Base-by-base conservation (phyloP, 2,113 vertebrate species). In the Bos javanicus region DNA sequence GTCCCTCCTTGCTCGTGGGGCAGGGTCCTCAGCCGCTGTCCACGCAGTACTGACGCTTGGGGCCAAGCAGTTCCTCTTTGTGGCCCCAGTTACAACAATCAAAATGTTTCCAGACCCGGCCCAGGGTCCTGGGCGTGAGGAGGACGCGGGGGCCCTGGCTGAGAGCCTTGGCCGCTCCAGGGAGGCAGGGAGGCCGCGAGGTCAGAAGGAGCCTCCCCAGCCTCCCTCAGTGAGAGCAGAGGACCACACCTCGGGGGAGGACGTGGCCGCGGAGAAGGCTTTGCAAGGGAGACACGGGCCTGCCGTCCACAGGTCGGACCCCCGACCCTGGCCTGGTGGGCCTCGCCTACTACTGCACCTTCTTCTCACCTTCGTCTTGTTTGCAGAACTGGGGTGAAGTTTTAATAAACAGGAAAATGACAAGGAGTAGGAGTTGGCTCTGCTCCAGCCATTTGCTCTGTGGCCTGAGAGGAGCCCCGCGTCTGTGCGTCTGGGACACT, bases 1-100 rank as follows among this genome's bases (percentile, higher is more conserved):
- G 43, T 9, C 21, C 56, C 59, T 67, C 13, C 48, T 7, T 30
- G 2, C 21, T 17, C 14, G 0, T 13, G 21, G 2, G 46, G 57
- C 30, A 28, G 16, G 46, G 7, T 30, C n/a, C 62, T 74, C 76
- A 7, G 43, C 67, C 11, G 67, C 67, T 74, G 36, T 74, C 30
- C 1, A 3, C 0, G 50, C 14, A 3, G 25, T 15, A 2, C 26
- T 17, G 8, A 39, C 12, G 3, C 33, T 21, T 43, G 36, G 46
- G 16, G 43, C n/a, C 25, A 21, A 16, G 39, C 13, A 7, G 6
- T 16, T 89, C 54, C 54, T 67, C 78, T 19, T 0, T 19, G 39
- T n/a, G 39, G 26, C 23, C 62, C n/a, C 14, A 50, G 48, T 74
- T 39, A 83, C 10, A 11, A 60, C 25, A 46, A 36, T 87, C 56